Percentiles rank a stretch among this genome's conserved stretches.
phyloP scores from a whole-genome alignment of 2,797 vertebrate species.

The Myiotriccus ornatus region DNA sequence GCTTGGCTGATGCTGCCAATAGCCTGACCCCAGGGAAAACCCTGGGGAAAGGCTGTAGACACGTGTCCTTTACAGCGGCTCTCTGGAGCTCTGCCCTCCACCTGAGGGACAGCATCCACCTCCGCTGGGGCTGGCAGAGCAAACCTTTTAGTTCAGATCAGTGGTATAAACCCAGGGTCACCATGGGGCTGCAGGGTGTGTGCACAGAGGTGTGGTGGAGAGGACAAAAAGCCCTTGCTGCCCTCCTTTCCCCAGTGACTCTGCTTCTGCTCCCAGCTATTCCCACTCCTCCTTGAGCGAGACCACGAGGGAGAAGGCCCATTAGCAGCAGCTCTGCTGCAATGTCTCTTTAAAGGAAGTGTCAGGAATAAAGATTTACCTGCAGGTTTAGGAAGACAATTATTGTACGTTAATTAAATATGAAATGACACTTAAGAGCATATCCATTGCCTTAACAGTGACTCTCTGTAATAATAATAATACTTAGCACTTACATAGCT shows the following conservation, averaged over 20 bases:
- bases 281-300: not conserved
- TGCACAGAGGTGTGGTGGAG: not conserved
- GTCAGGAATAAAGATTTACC: slow-evolving; percentile 63
- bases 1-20: not conserved
- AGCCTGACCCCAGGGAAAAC: not conserved
- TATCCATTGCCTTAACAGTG: slow-evolving; percentile 70
- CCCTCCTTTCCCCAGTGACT: not conserved
- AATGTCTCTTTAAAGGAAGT: slow-evolving; percentile 53
- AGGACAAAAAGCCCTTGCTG: not conserved
- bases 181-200: accelerated
- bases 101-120: not conserved
- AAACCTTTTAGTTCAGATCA: not conserved
- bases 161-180: not conserved
- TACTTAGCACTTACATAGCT: slow-evolving; percentile 64
- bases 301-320: not conserved
- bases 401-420: slow-evolving; percentile 70
- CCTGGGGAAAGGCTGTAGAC: not conserved
- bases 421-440: slow-evolving; percentile 73
- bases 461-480: slow-evolving; percentile 69
- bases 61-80: accelerated
- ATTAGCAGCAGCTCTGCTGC: slow-evolving; percentile 1
- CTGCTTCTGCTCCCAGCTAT: not conserved
- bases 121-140: not conserved
- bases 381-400: slow-evolving; percentile 66
- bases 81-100: not conserved